Evolutionary conservation across 2,113 vertebrate genomes (phyloP), one percentile per base, ranked within the genome.

Genomic region (Antigone vipio): DNA sequence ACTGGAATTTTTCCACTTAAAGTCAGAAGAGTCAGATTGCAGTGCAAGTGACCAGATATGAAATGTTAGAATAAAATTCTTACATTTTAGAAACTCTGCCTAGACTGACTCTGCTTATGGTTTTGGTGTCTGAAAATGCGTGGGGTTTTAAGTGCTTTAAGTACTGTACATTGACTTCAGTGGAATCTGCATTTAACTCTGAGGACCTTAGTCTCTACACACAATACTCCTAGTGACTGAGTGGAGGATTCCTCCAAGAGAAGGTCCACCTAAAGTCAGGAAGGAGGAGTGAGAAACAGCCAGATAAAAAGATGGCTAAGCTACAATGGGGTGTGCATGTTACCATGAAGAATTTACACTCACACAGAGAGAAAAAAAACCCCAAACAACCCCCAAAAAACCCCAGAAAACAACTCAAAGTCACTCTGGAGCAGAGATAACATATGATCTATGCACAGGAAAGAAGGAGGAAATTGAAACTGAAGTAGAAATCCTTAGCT

Each of bases 291-390:
- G 5, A 79, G 21, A 19, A 79, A 21, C 3, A 23, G 14, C 1
- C 0, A 1, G 11, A 52, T 22, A 49, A 67, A 88, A 64, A 78
- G 4, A 8, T 35, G 3, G 12, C 4, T 72, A 47, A 60, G n/a
- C 9, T 56, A 19, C 2, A 1, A 19, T 29, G 6, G 8, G 1
- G 3, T 56, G 6, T 13, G 7, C 50, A 27, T 15, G 26, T 15
- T 45, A 62, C 22, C 7, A 13, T 35, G 6, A 62, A 14, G 69
- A 53, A 19, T 1, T 53, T 74, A 44, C 6, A 38, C 11, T 42
- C 4, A 1, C 5, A 22, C 4, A 56, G 5, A 35, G 9, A 14
- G 8, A 27, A 5, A 19, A 5, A 19, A 42, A 8, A 55, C 40
- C 40, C 40, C n/a, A 20, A 23, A 12, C 3, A 55, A 42, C 40